A percentile compares a stretch with the other conserved stretches of the same genome.
Evolutionary conservation across 2,797 vertebrate species (phyloP).

Genomic region (Buphagus erythrorhynchus): DNA sequence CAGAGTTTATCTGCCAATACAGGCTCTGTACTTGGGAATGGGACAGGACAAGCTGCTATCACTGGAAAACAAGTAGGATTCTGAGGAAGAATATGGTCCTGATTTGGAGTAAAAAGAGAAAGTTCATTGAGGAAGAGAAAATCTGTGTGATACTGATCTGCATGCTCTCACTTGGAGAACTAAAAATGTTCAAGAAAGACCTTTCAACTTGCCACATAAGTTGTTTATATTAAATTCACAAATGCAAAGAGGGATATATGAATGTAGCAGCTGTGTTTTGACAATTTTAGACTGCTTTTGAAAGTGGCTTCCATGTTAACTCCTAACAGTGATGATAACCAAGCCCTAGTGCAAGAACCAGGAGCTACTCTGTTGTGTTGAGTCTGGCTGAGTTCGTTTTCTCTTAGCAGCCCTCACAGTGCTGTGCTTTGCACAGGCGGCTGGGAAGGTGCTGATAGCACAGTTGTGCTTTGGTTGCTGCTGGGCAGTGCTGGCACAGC

Average conservation of each 20-base stretch:
- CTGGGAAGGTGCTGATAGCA: background rate
- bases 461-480: background rate
- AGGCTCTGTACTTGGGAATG: background rate
- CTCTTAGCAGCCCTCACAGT: background rate
- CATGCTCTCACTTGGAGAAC: background rate
- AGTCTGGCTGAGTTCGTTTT: background rate
- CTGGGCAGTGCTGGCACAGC: background rate
- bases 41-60: background rate
- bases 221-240: background rate
- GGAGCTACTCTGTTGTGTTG: background rate
- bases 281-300: background rate
- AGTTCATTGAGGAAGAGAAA: background rate
- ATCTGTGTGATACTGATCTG: background rate
- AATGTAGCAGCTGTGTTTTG: background rate
- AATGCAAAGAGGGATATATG: background rate
- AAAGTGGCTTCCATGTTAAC: background rate
- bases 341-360: fast-evolving
- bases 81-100: background rate
- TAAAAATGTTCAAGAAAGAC: background rate
- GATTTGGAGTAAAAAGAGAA: background rate
- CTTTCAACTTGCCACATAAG: background rate
- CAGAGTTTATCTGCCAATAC: background rate
- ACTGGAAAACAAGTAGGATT: background rate
- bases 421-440: background rate
- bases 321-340: background rate